phyloP scores from a whole-genome alignment of 2,888 invertebrate species.

The Polia nebulosa region DNA sequence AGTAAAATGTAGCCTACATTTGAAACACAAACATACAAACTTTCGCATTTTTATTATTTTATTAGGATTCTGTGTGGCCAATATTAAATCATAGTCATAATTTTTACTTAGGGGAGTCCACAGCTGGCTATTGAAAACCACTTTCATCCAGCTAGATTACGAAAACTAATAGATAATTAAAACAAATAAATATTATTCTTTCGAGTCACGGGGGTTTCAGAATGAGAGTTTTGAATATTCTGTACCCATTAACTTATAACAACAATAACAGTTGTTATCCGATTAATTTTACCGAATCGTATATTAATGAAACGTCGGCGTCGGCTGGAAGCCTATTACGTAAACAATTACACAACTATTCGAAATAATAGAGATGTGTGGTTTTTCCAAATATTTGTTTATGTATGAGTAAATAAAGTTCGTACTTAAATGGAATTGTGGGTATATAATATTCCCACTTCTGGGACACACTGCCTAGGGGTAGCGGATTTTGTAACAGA shows the following conservation, averaged over 20 bases:
- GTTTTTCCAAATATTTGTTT: too few relatives aligned
- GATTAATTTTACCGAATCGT: background rate
- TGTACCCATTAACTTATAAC: background rate
- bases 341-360: background rate
- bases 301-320: background rate
- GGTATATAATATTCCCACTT: too few relatives aligned
- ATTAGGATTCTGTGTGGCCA: too few relatives aligned
- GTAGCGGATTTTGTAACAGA: too few relatives aligned
- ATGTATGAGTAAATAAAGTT: too few relatives aligned
- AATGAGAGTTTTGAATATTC: background rate
- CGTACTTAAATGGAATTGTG: too few relatives aligned
- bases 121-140: background rate
- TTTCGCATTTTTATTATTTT: too few relatives aligned
- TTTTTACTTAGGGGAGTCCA: background rate
- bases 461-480: too few relatives aligned
- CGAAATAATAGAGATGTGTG: too few relatives aligned
- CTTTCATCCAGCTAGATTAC: background rate
- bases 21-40: too few relatives aligned
- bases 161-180: slow-evolving; percentile 2
- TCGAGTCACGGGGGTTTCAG: background rate
- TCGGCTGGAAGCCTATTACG: background rate
- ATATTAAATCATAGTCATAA: background rate
- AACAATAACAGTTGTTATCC: background rate
- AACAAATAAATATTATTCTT: slow-evolving; percentile 1
- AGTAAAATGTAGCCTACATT: too few relatives aligned